These are phyloP conservation scores for Haplochromis burtoni DNA, from an alignment of 2,113 vertebrate genomes.

Conservation along the genomic window DNA sequence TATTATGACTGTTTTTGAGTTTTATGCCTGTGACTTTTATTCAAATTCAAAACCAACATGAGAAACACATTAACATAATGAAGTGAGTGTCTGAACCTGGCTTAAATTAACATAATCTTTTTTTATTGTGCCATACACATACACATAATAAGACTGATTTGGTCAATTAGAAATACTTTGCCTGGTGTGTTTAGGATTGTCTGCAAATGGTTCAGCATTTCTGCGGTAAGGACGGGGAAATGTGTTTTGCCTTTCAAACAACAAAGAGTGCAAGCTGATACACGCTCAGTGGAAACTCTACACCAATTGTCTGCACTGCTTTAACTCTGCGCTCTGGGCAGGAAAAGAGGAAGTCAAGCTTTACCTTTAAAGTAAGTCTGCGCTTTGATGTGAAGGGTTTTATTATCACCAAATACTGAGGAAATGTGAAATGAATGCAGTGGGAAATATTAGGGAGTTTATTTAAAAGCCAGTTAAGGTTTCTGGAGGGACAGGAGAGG, in stretches of 20 bases:
- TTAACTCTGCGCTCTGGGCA: conserved; percentile 19
- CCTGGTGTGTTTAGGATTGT: neutral
- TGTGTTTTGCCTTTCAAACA: neutral
- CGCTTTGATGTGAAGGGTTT: conserved; percentile 42
- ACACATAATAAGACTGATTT: neutral
- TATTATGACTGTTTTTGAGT: neutral
- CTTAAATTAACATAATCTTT: neutral
- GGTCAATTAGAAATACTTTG: neutral
- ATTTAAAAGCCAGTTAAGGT: neutral
- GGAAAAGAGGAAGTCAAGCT: neutral
- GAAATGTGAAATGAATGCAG: conserved; percentile 42
- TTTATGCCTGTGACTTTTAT: neutral
- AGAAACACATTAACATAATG: neutral
- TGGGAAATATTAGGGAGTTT: conserved; percentile 16
- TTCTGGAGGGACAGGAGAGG: neutral
- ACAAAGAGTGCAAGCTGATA: neutral
- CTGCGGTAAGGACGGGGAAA: neutral
- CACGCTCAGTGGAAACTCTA: neutral
- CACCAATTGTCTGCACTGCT: conserved; percentile 2
- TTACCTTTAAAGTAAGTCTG: conserved; percentile 19
- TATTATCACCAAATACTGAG: conserved; percentile 16
- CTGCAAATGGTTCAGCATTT: neutral
- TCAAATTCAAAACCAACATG: neutral
- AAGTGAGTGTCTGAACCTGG: neutral
- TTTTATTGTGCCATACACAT: neutral